phyloP scores from a whole-genome alignment of 2,888 invertebrate genomes.

The Nephrotoma flavescens region DNA sequence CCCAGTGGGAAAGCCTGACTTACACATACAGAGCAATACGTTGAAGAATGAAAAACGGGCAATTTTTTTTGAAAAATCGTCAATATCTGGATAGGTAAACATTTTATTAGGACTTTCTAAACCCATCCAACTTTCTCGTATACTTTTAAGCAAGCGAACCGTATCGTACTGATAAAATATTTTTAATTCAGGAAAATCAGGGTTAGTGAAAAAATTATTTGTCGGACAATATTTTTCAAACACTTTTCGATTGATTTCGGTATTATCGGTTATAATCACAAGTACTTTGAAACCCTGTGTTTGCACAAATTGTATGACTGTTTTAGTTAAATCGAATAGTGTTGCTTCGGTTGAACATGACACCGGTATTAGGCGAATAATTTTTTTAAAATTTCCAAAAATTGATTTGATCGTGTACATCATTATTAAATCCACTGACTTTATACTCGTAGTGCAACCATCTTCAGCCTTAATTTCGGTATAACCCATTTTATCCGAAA shows the following conservation, averaged over 20 bases:
- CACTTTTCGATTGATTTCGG: not conserved
- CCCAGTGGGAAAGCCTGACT: not conserved
- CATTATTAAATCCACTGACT: not conserved
- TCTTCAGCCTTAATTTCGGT: not conserved
- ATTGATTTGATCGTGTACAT: not conserved
- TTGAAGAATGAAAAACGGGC: not conserved
- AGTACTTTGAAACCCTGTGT: not conserved
- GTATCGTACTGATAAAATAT: not conserved
- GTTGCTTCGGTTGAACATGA: not conserved
- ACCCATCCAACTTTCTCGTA: not conserved
- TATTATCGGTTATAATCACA: not conserved
- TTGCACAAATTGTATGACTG: not conserved
- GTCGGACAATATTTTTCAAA: not conserved
- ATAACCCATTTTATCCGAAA: not conserved
- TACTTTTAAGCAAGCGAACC: not conserved
- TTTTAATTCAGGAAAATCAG: not conserved
- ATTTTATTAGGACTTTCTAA: not conserved
- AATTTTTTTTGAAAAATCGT: not conserved
- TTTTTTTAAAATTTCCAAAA: not conserved
- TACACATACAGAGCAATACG: not conserved
- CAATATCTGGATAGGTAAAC: not conserved
- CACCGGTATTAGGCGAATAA: not conserved
- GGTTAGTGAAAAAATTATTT: not conserved
- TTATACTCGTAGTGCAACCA: not conserved
- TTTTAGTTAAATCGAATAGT: not conserved